Conservation (phyloP, 2,113 vertebrate species). For the Pristiophorus japonicus region DNA sequence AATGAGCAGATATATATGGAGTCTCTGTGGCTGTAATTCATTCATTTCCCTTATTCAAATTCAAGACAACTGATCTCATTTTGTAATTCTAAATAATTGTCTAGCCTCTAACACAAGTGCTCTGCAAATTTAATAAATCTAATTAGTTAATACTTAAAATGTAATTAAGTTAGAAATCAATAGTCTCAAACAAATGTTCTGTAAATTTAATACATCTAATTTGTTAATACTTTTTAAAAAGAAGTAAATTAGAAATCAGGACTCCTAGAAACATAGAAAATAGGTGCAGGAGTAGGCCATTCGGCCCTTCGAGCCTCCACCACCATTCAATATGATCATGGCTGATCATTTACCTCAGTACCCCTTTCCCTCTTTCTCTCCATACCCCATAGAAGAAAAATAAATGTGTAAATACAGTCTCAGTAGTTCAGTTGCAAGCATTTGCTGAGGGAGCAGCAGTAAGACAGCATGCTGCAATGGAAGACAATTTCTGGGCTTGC, state of each 20-base stretch:
- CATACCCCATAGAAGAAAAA: too few species aligned
- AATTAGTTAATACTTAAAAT: not conserved
- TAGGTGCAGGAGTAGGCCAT: too few species aligned
- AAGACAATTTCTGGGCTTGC: not conserved
- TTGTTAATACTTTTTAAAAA: not conserved
- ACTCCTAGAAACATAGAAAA: too few species aligned
- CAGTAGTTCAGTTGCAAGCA: not conserved
- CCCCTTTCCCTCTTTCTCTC: too few species aligned
- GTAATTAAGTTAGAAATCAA: too few species aligned
- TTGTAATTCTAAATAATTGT: not conserved
- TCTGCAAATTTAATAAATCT: not conserved
- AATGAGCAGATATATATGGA: not conserved
- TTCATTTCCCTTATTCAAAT: not conserved
- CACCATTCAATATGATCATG: too few species aligned
- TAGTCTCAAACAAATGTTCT: not conserved
- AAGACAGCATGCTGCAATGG: not conserved
- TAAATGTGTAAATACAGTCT: too few species aligned
- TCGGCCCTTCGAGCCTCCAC: too few species aligned
- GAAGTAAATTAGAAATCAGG: not conserved
- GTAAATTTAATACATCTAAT: not conserved
- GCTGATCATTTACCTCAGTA: too few species aligned
- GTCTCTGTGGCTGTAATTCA: not conserved
- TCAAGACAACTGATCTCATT: not conserved
- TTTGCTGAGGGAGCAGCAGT: not conserved
- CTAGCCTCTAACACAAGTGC: not conserved